Base-by-base conservation (phyloP, 2,888 invertebrate species). In the Heliconius erato region DNA sequence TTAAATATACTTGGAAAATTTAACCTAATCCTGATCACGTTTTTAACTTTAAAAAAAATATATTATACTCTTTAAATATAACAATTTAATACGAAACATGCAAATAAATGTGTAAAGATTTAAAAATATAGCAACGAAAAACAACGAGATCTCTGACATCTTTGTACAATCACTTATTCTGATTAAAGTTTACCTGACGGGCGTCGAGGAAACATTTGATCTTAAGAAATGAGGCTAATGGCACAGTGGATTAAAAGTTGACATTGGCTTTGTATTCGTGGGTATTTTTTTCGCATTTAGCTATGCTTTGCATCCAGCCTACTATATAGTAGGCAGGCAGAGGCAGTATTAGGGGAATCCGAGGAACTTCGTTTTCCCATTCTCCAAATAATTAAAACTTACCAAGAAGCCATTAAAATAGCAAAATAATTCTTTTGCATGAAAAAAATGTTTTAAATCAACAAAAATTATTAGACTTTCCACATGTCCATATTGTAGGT, bases 111-210 rank as follows among this genome's bases (percentile, higher is more conserved):
- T 65, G 26, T 26, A 9, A 19, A 49, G 49, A 11, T 65, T 65
- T 26, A 67, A 67, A 71, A n/a, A 23, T 19, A 35, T 69, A 23
- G 12, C 32, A 69, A 69, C 2, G 44, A 44, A n/a, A 71, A n/a
- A 14, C 12, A 1, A 40, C 40, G 49, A 74, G 32, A 35, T 59
- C 32, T 74, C 14, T 59, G 69, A 23, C 59, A 35, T 16, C 76
- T 32, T 74, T 11, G 71, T 72, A 63, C 23, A 35, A 63, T 76
- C 76, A 63, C 76, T 76, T 35, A 76, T 12, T 35, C n/a, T 76
- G 63, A 76, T 76, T 76, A 76, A 59, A 76, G 59, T 14, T 35
- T 63, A n/a, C 35, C 74, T 49, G 28, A 63, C 63, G 63, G 59
- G n/a, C 32, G 59, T 32, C 32, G 76, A 32, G n/a, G 23, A 63